These are phyloP conservation scores for Anabacerthia variegaticeps DNA, from an alignment of 2,797 vertebrate genomes.

Conservation along the genomic window DNA sequence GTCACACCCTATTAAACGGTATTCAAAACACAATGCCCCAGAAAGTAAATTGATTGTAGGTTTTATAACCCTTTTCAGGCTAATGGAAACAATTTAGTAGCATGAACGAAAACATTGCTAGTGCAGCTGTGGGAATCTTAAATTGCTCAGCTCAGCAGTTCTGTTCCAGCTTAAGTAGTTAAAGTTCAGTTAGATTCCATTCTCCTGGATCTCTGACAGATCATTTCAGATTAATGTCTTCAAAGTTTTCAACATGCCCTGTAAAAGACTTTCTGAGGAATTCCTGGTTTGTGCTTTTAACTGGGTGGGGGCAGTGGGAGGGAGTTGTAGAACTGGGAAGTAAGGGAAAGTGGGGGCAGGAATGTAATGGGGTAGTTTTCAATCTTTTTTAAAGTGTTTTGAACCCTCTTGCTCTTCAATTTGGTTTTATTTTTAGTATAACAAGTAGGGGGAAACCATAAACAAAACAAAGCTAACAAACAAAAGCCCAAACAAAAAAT, in stretches of 20 bases:
- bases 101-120: slow-evolving; percentile 68
- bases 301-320: not conserved
- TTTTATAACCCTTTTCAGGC: slow-evolving; percentile 77
- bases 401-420: not conserved
- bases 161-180: slow-evolving; percentile 57
- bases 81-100: slow-evolving; percentile 78
- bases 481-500: not conserved
- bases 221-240: slow-evolving; percentile 65
- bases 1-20: slow-evolving; percentile 77
- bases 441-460: not conserved
- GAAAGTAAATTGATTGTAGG: slow-evolving; percentile 78
- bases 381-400: not conserved
- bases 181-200: slow-evolving; percentile 65
- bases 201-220: slow-evolving; percentile 63
- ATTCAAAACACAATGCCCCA: slow-evolving; percentile 79
- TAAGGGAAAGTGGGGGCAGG: not conserved
- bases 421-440: not conserved
- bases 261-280: slow-evolving; percentile 53
- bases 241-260: slow-evolving; percentile 58
- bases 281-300: slow-evolving; percentile 37
- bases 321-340: not conserved
- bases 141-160: slow-evolving; percentile 58
- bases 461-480: not conserved
- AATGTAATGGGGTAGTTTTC: not conserved
- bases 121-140: slow-evolving; percentile 65